Evolutionary conservation across 2,113 vertebrate genomes (phyloP).

Genomic region (Labeo catla): DNA sequence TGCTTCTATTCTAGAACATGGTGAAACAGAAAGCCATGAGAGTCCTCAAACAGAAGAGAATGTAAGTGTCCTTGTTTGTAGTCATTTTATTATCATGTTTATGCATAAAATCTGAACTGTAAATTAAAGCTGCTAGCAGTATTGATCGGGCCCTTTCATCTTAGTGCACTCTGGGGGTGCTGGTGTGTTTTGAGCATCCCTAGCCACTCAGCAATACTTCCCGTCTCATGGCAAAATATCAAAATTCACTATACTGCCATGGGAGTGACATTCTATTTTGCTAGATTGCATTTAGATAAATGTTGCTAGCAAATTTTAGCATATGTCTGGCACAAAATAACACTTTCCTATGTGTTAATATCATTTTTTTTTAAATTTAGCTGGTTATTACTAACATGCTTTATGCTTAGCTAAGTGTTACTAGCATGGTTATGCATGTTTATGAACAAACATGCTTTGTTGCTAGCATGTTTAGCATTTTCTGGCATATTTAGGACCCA

Average conservation of each 20-base stretch:
- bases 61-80: conserved; percentile 81
- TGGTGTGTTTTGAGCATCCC: not conserved
- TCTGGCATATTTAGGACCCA: too few species aligned
- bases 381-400: not conserved
- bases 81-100: not conserved
- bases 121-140: not conserved
- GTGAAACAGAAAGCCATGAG: conserved; percentile 98
- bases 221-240: not conserved
- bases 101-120: not conserved
- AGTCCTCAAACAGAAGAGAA: conserved; percentile 96
- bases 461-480: too few species aligned
- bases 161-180: not conserved
- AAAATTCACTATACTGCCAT: not conserved
- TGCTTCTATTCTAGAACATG: conserved; percentile 86
- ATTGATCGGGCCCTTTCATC: too few species aligned
- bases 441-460: too few species aligned
- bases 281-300: not conserved
- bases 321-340: too few species aligned
- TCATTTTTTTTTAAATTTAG: not conserved
- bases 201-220: not conserved
- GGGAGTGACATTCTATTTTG: not conserved
- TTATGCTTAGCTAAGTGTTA: not conserved
- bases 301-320: not conserved
- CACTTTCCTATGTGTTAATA: too few species aligned
- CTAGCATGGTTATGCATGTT: too few species aligned